Base-by-base conservation (phyloP, 1,140 invertebrate species). In the Drosophila novamexicana region DNA sequence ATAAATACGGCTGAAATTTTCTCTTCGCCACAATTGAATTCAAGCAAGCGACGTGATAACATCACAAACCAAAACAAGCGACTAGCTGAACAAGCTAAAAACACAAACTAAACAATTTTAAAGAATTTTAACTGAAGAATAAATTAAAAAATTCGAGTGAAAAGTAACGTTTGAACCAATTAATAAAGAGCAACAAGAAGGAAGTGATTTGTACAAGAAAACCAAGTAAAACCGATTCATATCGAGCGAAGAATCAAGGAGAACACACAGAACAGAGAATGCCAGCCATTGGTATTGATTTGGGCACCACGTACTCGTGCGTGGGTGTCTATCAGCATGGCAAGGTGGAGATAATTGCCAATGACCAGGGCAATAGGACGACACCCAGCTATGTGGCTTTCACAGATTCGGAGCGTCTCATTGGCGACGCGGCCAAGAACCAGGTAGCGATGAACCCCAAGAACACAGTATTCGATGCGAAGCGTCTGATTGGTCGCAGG, bases 351-450 rank as follows among this genome's bases (percentile, higher is more conserved):
- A 98, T 98, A 83, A 98, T 98, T 82, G 97, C 97, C 82, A 98
- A 98, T 92, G 97, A 98, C 92, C 97, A 98, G 93, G 98, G 98
- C 85, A 99, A 99, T 93, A 94, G 98, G 77, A 99, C 98, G 18
- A 99, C 98, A 52, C 98, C 98, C 18, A 97, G 96, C 74, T 99
- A 98, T 94, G 98, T 99, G 18, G 98, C 97, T 37, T 99, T 99
- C 94, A 98, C 97, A 58, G 98, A 99, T 91, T 97, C 96, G 1
- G 98, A 99, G 93, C 96, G 98, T 92, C 95, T 99, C 65, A 98
- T 99, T 92, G 98, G 98, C 58, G 98, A 99, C 95, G 97, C 97
- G 57, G 97, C 98, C 77, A 96, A 96, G 92, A 96, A 96, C 70
- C 86, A 91, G 58, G 83, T 86, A 44, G 89, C 89, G n/a, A 92